These are phyloP conservation scores for Mormyrops attenuatus DNA, from an alignment of 2,797 vertebrate genomes.

Conservation along the genomic window DNA sequence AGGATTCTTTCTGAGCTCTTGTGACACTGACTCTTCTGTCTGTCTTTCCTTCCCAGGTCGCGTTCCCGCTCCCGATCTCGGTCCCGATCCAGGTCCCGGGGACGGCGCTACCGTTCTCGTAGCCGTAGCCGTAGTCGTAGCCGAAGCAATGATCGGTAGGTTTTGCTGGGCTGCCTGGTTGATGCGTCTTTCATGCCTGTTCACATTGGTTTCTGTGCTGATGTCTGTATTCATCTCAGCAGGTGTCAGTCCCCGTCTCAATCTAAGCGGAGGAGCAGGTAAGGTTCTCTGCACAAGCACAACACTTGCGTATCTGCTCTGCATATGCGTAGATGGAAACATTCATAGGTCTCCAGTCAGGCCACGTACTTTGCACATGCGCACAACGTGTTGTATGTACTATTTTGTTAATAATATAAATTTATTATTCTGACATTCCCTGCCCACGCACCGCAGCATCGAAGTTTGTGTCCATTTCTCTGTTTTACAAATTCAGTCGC, in stretches of 20 bases:
- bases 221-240: conserved; percentile 35
- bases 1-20: not conserved
- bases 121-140: conserved; percentile 48
- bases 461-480: not conserved
- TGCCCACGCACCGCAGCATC: not conserved
- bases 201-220: not conserved
- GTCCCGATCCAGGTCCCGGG: conserved; percentile 67
- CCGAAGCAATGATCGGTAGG: conserved; percentile 59
- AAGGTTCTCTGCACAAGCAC: not conserved
- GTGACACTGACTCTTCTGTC: not conserved
- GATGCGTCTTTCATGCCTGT: too few relatives aligned
- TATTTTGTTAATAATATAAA: not conserved
- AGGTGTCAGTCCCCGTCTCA: conserved; percentile 69
- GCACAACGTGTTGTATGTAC: not conserved
- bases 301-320: not conserved
- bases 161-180: not conserved
- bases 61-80: conserved; percentile 51
- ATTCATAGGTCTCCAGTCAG: not conserved
- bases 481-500: not conserved
- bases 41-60: conserved; percentile 30
- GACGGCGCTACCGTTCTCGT: conserved; percentile 63
- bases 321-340: not conserved
- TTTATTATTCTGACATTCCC: not conserved
- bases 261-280: conserved; percentile 68
- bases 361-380: not conserved